Base-by-base conservation (phyloP, 2,888 invertebrate genomes). In the Eugnorisma glareosa region DNA sequence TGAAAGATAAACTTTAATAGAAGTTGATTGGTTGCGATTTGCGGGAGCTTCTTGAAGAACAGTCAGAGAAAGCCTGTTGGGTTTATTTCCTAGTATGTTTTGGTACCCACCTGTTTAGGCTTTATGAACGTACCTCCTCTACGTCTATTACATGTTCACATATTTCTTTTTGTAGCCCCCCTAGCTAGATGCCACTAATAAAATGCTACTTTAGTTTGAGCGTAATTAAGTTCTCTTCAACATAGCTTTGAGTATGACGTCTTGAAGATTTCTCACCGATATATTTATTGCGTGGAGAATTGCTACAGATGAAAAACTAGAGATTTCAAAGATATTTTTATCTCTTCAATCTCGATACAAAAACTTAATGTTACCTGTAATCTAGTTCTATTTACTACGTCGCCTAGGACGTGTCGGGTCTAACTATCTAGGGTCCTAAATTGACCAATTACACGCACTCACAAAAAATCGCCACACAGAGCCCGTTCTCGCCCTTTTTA, bases 401-500 rank as follows among this genome's bases (percentile, higher is more conserved):
- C 83, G 75, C 75, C 86, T 88, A 88, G 79, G 80, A 85, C 87
- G 85, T 88, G 89, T 76, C 74, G 86, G 86, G n/a, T n/a, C n/a
- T n/a, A n/a, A n/a, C n/a, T 80, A 93, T 89, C 84, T 89, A 79
- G 82, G 82, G 68, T 70, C 79, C 75, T 81, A 88, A 91, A 92
- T 90, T 91, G 90, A 84, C 88, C 90, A 88, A 83, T 88, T 83
- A 85, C 79, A 82, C 67, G 69, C 83, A 87, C 79, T 85, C 80
- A 86, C 86, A 89, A 91, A 93, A 93, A 92, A 91, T 89, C 86
- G 86, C 83, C 75, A 77, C 82, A 63, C 67, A 67, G 83, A 59
- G 63, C 72, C 79, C 83, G 82, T 83, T 85, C 91, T 91, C 90
- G 89, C 91, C 90, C 92, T 91, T 87, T 91, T 92, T 93, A 92